Base-by-base conservation (phyloP, 2,888 invertebrate species). In the Apotomis betuletana region DNA sequence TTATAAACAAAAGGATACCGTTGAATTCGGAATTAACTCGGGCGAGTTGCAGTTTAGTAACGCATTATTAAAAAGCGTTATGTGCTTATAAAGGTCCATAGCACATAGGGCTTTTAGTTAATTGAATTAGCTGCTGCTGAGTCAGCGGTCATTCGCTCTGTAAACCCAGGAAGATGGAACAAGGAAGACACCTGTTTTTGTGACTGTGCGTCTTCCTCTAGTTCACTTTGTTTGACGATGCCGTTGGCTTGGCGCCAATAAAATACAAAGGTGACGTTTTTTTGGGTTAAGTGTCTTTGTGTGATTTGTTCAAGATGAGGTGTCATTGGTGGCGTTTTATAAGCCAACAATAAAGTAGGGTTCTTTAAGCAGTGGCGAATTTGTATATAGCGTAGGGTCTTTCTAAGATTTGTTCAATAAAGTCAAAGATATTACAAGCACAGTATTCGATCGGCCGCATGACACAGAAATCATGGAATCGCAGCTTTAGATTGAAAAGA, bases 111-210 rank as follows among this genome's bases (percentile, higher is more conserved):
- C 64, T 5, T 6, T 64, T 64, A 44, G 52, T 62, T 36, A 12
- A 9, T 12, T 10, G 41, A 9, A 36, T 49, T 8, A 15, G 3
- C 5, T 10, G 54, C 41, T 55, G 70, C 65, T 70, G 70, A 70
- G 55, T 70, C 70, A 70, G 60, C 49, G 70, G 65, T 70, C 70
- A 70, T 70, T 70, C 65, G 70, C 68, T 62, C 63, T 60, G 41
- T 6, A 6, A 49, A 60, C 10, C 51, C 46, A 65, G 70, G 68
- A 69, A 69, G 46, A 67, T 64, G 65, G 65, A 67, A 64, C 65
- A 70, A 69, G 70, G 70, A 70, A 70, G 70, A 36, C 65, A 57
- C 65, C 65, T 36, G 65, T 55, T 64, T 64, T 64, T 64, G 69
- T 52, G 58, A 63, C 51, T 46, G 51, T 58, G 57, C 52, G 63